phyloP scores from a whole-genome alignment of 92 coral and sea anemone species.

The Phenganax marumi region DNA sequence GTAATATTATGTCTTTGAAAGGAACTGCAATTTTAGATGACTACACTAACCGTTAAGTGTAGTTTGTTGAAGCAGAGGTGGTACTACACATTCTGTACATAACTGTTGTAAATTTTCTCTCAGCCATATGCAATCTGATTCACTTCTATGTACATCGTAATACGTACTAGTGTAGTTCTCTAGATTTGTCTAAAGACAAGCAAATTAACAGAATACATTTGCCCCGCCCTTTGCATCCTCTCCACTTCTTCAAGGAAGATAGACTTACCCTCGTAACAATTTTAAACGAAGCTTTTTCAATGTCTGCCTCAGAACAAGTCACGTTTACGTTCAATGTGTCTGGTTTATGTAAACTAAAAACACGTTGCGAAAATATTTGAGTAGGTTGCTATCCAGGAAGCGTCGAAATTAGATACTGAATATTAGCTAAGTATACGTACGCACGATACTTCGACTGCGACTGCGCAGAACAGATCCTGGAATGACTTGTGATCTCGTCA shows the following conservation, averaged over 20 bases:
- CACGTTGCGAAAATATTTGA: too few relatives aligned
- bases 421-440: constrained; percentile 11
- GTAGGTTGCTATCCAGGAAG: too few relatives aligned
- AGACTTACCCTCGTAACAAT: constrained; percentile 81
- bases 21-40: not conserved
- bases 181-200: constrained; percentile 67
- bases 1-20: not conserved
- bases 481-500: constrained; percentile 80
- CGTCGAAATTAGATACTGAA: too few relatives aligned
- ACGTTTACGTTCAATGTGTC: constrained; percentile 77
- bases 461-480: constrained; percentile 84
- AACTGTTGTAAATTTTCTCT: constrained; percentile 82
- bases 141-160: constrained; percentile 96
- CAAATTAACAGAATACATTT: not conserved
- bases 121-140: constrained; percentile 92
- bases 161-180: constrained; percentile 68
- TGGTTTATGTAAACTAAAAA: constrained; percentile 73
- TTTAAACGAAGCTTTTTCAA: constrained; percentile 91
- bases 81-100: constrained; percentile 87
- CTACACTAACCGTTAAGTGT: constrained; percentile 5
- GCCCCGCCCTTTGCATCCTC: not conserved
- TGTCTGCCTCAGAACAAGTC: constrained; percentile 94
- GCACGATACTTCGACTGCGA: constrained; percentile 58
- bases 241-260: not conserved
- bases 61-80: constrained; percentile 71